Evolutionary conservation across 2,113 vertebrate genomes (phyloP).

Genomic region (Scatophagus argus): DNA sequence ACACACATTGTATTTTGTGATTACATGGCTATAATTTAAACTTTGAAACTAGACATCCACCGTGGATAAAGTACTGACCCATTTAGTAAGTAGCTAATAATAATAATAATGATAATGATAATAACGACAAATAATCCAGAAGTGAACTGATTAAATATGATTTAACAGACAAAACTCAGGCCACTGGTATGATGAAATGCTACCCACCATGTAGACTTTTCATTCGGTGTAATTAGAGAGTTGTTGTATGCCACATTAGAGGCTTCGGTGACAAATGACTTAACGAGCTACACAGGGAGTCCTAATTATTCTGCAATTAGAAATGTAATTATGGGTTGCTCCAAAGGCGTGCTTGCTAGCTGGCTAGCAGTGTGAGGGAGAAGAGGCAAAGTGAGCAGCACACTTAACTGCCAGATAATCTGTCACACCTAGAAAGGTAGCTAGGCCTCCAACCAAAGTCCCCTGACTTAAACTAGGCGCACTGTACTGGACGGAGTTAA

Average conservation of each 20-base stretch:
- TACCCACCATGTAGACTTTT: slow-evolving; percentile 56
- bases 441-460: slow-evolving; percentile 21
- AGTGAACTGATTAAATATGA: not conserved
- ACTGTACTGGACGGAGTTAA: not conserved
- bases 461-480: not conserved
- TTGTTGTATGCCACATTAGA: slow-evolving; percentile 79
- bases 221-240: slow-evolving; percentile 76
- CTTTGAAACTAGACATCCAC: not conserved
- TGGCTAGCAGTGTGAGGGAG: slow-evolving; percentile 60
- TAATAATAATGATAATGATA: not conserved
- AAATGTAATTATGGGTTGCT: slow-evolving; percentile 82
- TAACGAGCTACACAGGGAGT: slow-evolving; percentile 79
- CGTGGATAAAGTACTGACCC: not conserved
- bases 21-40: not conserved
- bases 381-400: slow-evolving; percentile 56
- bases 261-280: slow-evolving; percentile 81
- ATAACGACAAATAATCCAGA: not conserved
- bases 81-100: not conserved
- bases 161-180: slow-evolving; percentile 3
- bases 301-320: slow-evolving; percentile 85
- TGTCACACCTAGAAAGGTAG: slow-evolving; percentile 57
- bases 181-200: slow-evolving; percentile 37
- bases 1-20: not conserved
- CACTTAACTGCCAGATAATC: slow-evolving; percentile 62
- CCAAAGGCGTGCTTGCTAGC: slow-evolving; percentile 54